phyloP scores from a whole-genome alignment of 2,113 vertebrate genomes.

The Pituophis catenifer region DNA sequence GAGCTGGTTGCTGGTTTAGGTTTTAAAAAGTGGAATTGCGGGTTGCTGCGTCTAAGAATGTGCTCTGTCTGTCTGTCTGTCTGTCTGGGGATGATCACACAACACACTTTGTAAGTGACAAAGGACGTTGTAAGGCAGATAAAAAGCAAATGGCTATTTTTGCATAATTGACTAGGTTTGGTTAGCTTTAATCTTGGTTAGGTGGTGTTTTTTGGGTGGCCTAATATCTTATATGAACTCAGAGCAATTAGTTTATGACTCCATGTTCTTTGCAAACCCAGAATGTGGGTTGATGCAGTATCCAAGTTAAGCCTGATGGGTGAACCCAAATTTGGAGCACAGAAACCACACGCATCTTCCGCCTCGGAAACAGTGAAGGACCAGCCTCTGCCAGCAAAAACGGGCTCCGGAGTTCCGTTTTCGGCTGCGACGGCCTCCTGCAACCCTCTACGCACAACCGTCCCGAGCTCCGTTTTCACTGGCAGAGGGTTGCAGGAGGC shows the following conservation, averaged over 20 bases:
- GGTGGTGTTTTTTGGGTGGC: background rate
- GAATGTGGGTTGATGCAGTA: background rate
- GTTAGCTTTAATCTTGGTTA: background rate
- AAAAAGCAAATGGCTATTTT: background rate
- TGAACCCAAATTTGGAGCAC: background rate
- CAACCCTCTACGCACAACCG: no score
- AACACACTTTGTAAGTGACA: background rate
- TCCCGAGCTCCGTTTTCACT: no score
- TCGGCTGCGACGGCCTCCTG: no score
- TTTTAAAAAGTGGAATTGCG: background rate
- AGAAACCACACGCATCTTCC: background rate
- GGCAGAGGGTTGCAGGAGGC: no score
- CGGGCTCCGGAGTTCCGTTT: no score
- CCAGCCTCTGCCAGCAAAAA: no score
- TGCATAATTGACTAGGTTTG: background rate
- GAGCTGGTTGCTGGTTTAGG: background rate
- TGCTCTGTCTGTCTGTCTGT: background rate
- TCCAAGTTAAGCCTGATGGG: background rate
- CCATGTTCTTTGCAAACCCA: background rate
- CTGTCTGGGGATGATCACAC: background rate
- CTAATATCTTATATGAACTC: background rate
- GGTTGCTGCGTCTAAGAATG: background rate
- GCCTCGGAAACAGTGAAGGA: background rate
- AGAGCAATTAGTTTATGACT: background rate
- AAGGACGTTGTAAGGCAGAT: background rate